Percentiles rank a stretch among this genome's conserved stretches.
These are phyloP conservation scores for Nannobrachium achirus DNA, from an alignment of 2,113 vertebrate species.

Conservation along the genomic window DNA sequence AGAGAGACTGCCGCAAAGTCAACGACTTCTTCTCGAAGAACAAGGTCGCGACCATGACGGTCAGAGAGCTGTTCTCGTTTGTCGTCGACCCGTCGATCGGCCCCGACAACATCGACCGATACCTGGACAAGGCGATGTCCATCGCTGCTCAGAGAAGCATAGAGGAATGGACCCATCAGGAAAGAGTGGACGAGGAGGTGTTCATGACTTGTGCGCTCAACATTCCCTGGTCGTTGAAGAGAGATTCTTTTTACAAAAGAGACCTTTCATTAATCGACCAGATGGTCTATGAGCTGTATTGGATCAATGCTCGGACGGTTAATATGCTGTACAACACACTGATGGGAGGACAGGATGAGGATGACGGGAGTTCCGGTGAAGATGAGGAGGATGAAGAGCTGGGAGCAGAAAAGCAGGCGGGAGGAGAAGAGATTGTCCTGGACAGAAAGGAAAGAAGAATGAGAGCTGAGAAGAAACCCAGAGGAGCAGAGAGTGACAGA, in stretches of 20 bases:
- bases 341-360: slow-evolving; percentile 72
- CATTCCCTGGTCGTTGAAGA: no score
- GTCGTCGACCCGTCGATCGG: slow-evolving; percentile 88
- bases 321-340: no score
- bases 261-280: no score
- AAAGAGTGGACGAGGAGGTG: slow-evolving; percentile 90
- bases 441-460: slow-evolving; percentile 91
- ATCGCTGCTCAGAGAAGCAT: slow-evolving; percentile 83
- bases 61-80: slow-evolving; percentile 88
- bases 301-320: no score
- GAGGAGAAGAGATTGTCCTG: slow-evolving; percentile 45
- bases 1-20: slow-evolving; percentile 87
- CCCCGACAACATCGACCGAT: slow-evolving; percentile 82
- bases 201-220: slow-evolving; percentile 86
- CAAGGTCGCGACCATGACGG: slow-evolving; percentile 86
- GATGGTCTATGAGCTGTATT: no score
- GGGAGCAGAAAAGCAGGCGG: slow-evolving; percentile 59
- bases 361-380: slow-evolving; percentile 70
- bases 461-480: no score
- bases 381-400: slow-evolving; percentile 60
- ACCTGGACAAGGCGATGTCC: slow-evolving; percentile 84
- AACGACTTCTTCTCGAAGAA: slow-evolving; percentile 86
- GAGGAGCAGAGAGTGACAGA: no score
- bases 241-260: no score
- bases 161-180: slow-evolving; percentile 87